Base-by-base conservation (phyloP, 2,797 vertebrate genomes). In the Eidolon dupreanum region DNA sequence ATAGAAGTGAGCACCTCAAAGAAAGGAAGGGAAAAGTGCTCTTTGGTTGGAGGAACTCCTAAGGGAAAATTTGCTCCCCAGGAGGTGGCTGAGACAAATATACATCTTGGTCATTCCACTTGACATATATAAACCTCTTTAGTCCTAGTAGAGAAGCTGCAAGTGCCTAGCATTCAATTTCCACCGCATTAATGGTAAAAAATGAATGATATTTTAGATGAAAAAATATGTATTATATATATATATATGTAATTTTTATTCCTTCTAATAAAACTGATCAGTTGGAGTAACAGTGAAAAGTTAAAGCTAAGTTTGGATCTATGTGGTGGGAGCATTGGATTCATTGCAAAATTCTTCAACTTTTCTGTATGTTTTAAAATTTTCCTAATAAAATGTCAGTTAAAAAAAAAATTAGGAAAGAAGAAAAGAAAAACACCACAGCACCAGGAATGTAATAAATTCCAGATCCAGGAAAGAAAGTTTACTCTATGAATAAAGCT, bases 371-470 rank as follows among this genome's bases (percentile, higher is more conserved):
- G 6, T 68, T 85, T 38, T 41, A 51, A 31, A 57, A 24, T 74
- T 92, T 93, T 96, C 43, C 41, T 51, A 95, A 59, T 63, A 84
- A 86, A 94, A 79, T 78, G 22, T 82, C 75, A 91, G 53, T 59
- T 36, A 13, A 31, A 61, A n/a, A 28, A 96, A 96, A 79, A 53
- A 33, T 26, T 82, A 70, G 1, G 20, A 79, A 91, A 41, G 20
- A 46, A 71, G 41, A 66, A 65, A 93, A 85, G 26, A 36, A 68
- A 93, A 83, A 5, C 15, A 87, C 81, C n/a, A 41, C 90, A 92
- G 43, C 51, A 87, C 16, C 8, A 92, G 16, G n/a, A 92, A 77
- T 57, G 13, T 85, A 94, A 70, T 79, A 91, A 90, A 28, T 74
- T 95, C 11, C 46, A 93, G 49, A 68, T n/a, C 8, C 57, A 88